A percentile compares a stretch with the other conserved stretches of the same genome.
These are phyloP conservation scores for Phyllostomus discolor DNA, from an alignment of 2,113 vertebrate genomes.

Conservation along the genomic window DNA sequence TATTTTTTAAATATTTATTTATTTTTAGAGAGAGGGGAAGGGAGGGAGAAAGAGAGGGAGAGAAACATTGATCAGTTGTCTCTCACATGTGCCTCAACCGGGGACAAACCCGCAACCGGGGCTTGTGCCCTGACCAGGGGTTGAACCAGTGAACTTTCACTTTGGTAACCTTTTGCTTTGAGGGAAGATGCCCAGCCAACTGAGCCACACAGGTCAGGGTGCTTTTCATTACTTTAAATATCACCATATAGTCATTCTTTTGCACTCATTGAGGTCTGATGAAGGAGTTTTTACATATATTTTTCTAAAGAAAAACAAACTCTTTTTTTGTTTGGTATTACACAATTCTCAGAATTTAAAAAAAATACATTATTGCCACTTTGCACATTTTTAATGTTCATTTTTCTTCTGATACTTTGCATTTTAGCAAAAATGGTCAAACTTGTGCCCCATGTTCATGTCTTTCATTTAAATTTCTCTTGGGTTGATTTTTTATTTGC, in stretches of 20 bases:
- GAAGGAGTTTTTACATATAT: not conserved
- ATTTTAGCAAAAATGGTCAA: not conserved
- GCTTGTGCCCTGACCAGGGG: no score
- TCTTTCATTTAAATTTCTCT: not conserved
- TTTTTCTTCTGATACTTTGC: constrained; percentile 2
- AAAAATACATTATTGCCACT: not conserved
- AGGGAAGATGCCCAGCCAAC: no score
- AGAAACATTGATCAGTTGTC: no score
- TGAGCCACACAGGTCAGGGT: no score
- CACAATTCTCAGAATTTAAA: not conserved
- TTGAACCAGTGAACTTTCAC: no score
- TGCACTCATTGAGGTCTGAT: not conserved
- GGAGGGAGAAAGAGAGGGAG: no score
- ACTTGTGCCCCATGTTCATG: not conserved
- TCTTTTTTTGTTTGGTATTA: not conserved
- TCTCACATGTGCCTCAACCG: no score
- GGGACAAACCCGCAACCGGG: no score
- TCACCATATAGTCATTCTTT: not conserved
- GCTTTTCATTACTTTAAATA: not conserved
- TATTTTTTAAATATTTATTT: no score
- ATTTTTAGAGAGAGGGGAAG: no score
- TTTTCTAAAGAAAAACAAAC: constrained; percentile 12
- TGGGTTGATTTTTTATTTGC: not conserved
- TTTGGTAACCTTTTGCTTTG: no score
- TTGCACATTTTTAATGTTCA: not conserved